Evolutionary conservation across 1,140 invertebrate species (phyloP).

Genomic region (Dermatophagoides farinae): DNA sequence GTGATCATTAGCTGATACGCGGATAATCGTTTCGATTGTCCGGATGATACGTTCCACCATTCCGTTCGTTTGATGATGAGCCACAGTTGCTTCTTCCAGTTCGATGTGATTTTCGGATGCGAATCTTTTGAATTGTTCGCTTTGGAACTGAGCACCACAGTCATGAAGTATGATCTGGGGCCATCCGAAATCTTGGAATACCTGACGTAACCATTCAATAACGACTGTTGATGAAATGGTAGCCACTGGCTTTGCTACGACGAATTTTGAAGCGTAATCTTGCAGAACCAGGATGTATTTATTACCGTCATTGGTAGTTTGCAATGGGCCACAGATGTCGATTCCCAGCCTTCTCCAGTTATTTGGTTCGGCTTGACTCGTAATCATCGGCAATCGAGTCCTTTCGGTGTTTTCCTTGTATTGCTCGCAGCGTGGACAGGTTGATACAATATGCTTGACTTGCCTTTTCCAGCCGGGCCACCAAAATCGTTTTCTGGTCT

Average conservation of each 20-base stretch:
- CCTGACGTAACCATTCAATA: background rate
- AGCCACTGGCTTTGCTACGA: background rate
- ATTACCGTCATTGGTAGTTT: background rate
- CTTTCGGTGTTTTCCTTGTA: background rate
- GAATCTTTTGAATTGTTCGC: background rate
- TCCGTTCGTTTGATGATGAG: slow-evolving; percentile 7
- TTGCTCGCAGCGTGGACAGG: background rate
- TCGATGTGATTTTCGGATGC: background rate
- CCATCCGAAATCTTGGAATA: background rate
- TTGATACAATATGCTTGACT: background rate
- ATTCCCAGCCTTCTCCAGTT: background rate
- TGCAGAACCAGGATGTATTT: background rate
- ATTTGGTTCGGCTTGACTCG: background rate
- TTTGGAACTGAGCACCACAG: background rate
- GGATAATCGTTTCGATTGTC: background rate
- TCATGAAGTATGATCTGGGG: background rate
- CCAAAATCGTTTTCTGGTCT: background rate
- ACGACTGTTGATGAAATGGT: background rate
- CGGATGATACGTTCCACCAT: background rate
- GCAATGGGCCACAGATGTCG: background rate
- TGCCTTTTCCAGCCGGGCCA: slow-evolving; percentile 8
- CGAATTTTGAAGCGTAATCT: background rate
- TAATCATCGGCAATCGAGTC: background rate
- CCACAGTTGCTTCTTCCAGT: background rate
- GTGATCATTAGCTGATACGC: background rate